phyloP scores from a whole-genome alignment of 1,140 invertebrate species.

The Nylanderia fulva region DNA sequence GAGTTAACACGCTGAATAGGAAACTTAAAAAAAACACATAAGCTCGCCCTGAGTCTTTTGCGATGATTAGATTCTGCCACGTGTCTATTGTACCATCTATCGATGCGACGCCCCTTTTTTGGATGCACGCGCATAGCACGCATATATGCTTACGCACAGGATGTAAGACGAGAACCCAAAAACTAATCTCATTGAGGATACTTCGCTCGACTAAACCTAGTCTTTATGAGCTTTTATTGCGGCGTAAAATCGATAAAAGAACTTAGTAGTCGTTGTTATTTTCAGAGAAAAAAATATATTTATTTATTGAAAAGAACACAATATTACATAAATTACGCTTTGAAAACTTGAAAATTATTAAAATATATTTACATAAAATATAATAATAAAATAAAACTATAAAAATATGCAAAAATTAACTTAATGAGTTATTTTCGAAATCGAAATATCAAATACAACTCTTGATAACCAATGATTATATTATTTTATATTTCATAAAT shows the following conservation, averaged over 20 bases:
- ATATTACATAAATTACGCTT: too few relatives aligned
- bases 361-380: neutral
- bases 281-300: neutral
- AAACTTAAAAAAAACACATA: conserved; percentile 66
- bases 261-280: neutral
- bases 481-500: conserved; percentile 3
- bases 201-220: neutral
- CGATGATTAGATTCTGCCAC: conserved; percentile 81
- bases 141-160: conserved; percentile 42
- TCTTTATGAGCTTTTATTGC: conserved; percentile 23
- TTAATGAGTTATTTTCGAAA: neutral
- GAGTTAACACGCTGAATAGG: conserved; percentile 71
- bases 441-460: neutral
- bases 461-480: neutral
- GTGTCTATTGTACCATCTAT: conserved; percentile 77
- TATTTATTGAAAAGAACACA: neutral
- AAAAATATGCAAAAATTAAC: neutral
- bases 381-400: conserved; percentile 6
- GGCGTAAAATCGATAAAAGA: conserved; percentile 11
- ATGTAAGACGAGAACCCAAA: conserved; percentile 64
- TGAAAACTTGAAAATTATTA: conserved; percentile 9
- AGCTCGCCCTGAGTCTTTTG: conserved; percentile 57
- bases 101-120: conserved; percentile 68
- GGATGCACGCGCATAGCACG: conserved; percentile 37
- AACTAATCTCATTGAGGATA: conserved; percentile 51